Conservation (phyloP, 2,888 invertebrate genomes). For the Physocephala rufipes region DNA sequence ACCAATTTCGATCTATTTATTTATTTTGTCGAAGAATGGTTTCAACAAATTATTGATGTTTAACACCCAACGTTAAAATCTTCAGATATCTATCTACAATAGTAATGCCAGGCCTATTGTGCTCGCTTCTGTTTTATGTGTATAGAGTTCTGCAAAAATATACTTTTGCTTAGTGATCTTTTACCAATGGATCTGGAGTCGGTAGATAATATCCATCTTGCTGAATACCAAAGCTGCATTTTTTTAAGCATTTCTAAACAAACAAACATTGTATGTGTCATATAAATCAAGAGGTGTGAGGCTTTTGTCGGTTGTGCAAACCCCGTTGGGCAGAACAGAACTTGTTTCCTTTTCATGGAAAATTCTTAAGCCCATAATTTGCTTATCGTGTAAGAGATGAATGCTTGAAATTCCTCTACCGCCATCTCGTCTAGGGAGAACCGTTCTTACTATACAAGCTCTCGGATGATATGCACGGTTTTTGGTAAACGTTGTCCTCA, state of each 20-base stretch:
- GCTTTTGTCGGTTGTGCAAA: no score
- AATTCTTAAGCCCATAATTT: not conserved
- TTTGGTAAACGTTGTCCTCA: not conserved
- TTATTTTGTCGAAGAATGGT: conserved; percentile 27
- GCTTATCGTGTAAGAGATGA: not conserved
- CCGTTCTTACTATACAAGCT: not conserved
- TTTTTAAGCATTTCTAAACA: conserved; percentile 19
- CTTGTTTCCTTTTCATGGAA: not conserved
- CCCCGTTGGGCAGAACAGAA: not conserved
- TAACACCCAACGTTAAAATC: conserved; percentile 28
- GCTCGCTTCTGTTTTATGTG: conserved; percentile 20
- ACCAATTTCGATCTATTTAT: conserved; percentile 29
- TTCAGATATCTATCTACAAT: conserved; percentile 21
- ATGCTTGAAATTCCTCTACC: not conserved
- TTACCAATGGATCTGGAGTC: conserved; percentile 4
- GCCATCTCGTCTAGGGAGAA: not conserved
- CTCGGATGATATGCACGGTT: not conserved
- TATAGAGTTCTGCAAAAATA: conserved; percentile 32
- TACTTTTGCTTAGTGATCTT: conserved; percentile 20
- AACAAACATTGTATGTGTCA: conserved; percentile 14
- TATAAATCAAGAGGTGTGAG: no score
- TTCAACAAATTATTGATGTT: conserved; percentile 26
- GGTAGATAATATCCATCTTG: conserved; percentile 12
- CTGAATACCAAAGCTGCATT: not conserved
- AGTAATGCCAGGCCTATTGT: conserved; percentile 3